These are phyloP conservation scores for Pocillopora grandis DNA, from an alignment of 92 coral and sea anemone genomes.

Conservation along the genomic window DNA sequence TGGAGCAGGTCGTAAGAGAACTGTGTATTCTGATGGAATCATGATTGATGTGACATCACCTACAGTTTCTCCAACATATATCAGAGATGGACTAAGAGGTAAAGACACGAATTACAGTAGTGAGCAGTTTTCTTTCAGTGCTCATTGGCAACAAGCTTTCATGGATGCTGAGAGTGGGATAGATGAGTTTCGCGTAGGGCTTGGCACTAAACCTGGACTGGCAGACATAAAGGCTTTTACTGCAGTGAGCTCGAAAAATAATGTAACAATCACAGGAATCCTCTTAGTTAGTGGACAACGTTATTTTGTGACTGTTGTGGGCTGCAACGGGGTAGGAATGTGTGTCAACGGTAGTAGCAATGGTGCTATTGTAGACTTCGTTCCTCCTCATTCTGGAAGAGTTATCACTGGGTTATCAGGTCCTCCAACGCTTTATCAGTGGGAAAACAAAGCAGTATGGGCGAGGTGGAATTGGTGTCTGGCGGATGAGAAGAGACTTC, in stretches of 20 bases:
- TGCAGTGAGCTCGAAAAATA: slow-evolving; percentile 55
- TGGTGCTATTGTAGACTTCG: slow-evolving; percentile 77
- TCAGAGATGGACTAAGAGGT: slow-evolving; percentile 75
- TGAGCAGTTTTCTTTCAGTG: slow-evolving; percentile 50
- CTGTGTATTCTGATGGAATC: slow-evolving; percentile 80
- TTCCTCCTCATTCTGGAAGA: slow-evolving; percentile 75
- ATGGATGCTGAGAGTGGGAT: slow-evolving; percentile 83
- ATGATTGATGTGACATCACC: slow-evolving; percentile 75
- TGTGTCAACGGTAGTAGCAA: slow-evolving; percentile 84
- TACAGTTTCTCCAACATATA: slow-evolving; percentile 58
- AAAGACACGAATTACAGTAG: slow-evolving; percentile 66
- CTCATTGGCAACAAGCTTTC: slow-evolving; percentile 91
- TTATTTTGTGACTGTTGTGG: slow-evolving; percentile 72
- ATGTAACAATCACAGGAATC: slow-evolving; percentile 48
- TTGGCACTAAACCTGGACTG: slow-evolving; percentile 72
- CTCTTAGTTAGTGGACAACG: slow-evolving; percentile 63
- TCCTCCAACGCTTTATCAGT: slow-evolving; percentile 71
- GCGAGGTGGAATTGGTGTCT: slow-evolving; percentile 92
- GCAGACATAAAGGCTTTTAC: slow-evolving; percentile 52
- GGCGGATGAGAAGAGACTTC: slow-evolving; percentile 50
- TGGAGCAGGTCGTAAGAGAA: slow-evolving; percentile 63
- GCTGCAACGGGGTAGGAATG: slow-evolving; percentile 80
- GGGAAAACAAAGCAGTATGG: slow-evolving; percentile 76
- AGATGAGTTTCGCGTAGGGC: slow-evolving; percentile 62
- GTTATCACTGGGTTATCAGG: slow-evolving; percentile 71